Conservation (phyloP, 2,797 vertebrate genomes). For the Thaleichthys pacificus region DNA sequence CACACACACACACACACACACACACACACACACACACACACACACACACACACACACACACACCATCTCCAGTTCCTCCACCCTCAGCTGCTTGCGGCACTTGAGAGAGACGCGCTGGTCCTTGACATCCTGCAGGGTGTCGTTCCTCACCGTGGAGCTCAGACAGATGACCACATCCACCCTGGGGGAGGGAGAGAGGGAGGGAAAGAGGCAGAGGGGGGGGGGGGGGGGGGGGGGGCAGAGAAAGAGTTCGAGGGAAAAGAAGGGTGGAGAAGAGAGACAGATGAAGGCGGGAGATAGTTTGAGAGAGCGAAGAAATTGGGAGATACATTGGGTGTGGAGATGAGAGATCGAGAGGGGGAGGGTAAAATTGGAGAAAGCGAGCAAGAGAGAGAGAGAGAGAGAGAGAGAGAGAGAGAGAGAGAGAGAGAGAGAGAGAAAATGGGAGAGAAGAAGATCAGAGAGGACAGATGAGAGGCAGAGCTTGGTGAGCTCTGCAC, state of each 20-base stretch:
- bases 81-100: slow-evolving; percentile 86
- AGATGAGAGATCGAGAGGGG: not conserved
- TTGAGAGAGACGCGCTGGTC: slow-evolving; percentile 87
- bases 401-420: too few species aligned
- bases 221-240: not conserved
- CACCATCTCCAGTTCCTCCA: slow-evolving; percentile 90
- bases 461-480: not conserved
- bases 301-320: not conserved
- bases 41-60: slow-evolving; percentile 23
- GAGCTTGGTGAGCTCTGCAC: not conserved
- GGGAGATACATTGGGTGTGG: not conserved
- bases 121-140: slow-evolving; percentile 86
- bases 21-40: too few species aligned
- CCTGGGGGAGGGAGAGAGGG: slow-evolving; percentile 58
- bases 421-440: not conserved
- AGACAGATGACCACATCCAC: slow-evolving; percentile 88
- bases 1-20: too few species aligned
- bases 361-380: too few species aligned
- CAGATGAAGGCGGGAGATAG: not conserved
- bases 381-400: not conserved
- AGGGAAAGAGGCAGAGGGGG: not conserved
- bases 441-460: not conserved
- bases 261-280: not conserved
- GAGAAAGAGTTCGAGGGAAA: not conserved
- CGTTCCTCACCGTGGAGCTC: slow-evolving; percentile 87